Evolutionary conservation across 1,140 invertebrate species (phyloP).

Genomic region (Drosophila bipectinata): DNA sequence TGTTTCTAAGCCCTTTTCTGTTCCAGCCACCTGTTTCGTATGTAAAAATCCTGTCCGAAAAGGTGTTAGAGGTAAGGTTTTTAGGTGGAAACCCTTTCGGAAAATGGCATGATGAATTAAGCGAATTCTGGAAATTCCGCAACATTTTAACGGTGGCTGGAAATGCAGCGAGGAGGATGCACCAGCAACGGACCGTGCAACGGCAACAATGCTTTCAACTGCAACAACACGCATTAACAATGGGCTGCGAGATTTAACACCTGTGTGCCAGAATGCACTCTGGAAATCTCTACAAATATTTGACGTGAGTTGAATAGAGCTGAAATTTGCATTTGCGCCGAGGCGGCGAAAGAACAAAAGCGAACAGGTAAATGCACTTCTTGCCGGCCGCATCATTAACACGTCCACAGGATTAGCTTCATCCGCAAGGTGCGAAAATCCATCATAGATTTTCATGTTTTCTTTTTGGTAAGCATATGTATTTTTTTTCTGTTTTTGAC

Average conservation of each 20-base stretch:
- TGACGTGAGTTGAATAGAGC: slow-evolving; percentile 69
- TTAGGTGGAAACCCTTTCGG: slow-evolving; percentile 60
- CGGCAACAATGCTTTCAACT: slow-evolving; percentile 3
- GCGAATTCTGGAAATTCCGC: slow-evolving; percentile 78
- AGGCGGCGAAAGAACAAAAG: slow-evolving; percentile 74
- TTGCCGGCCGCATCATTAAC: slow-evolving; percentile 63
- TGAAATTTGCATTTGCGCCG: slow-evolving; percentile 73
- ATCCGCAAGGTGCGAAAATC: slow-evolving; percentile 70
- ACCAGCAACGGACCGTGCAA: slow-evolving; percentile 5
- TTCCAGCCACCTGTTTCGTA: slow-evolving; percentile 17
- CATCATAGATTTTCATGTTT: slow-evolving; percentile 46
- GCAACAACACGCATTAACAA: slow-evolving; percentile 65
- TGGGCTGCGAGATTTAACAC: slow-evolving; percentile 74
- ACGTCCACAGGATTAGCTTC: slow-evolving; percentile 63
- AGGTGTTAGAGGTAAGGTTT: slow-evolving; percentile 31
- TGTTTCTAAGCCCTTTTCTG: slow-evolving; percentile 14
- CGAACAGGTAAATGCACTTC: slow-evolving; percentile 48
- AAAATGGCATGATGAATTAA: slow-evolving; percentile 55
- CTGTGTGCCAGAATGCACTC: slow-evolving; percentile 80
- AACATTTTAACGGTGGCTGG: slow-evolving; percentile 47
- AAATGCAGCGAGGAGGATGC: slow-evolving; percentile 15
- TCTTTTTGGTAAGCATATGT: slow-evolving; percentile 23
- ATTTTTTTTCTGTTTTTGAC: slow-evolving; percentile 12
- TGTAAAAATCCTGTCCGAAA: slow-evolving; percentile 35
- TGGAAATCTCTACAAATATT: slow-evolving; percentile 80